Evolutionary conservation across 1,140 invertebrate genomes (phyloP).

Genomic region (Drosophila jambulina): DNA sequence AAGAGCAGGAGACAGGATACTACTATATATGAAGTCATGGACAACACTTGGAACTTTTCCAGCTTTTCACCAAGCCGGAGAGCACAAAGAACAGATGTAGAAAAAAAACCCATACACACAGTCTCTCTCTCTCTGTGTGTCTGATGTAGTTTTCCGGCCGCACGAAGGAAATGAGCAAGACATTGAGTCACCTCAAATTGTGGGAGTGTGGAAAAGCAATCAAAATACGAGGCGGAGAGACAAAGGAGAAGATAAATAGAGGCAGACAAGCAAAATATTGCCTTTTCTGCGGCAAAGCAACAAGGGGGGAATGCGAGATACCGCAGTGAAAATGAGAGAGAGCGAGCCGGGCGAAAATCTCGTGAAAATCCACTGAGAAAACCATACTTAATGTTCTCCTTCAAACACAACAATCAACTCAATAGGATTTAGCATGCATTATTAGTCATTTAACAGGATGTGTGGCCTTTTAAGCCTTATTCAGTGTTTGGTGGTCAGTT

Average conservation of each 20-base stretch:
- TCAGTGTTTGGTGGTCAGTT: not conserved
- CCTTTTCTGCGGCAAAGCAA: constrained; percentile 61
- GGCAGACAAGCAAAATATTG: constrained; percentile 82
- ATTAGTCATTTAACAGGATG: constrained; percentile 7
- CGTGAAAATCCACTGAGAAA: not conserved
- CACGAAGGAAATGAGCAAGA: constrained; percentile 79
- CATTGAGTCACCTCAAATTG: constrained; percentile 75
- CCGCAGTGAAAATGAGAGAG: constrained; percentile 19
- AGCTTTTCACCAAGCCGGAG: constrained; percentile 6
- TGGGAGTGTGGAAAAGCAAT: constrained; percentile 72
- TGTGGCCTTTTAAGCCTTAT: not conserved
- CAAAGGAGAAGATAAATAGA: constrained; percentile 79
- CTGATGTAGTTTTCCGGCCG: constrained; percentile 59
- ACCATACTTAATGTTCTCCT: constrained; percentile 1
- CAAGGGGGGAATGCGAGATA: constrained; percentile 8
- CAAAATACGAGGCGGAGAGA: constrained; percentile 67
- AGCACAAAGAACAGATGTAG: constrained; percentile 35
- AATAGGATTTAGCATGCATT: constrained; percentile 14
- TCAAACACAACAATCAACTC: constrained; percentile 5
- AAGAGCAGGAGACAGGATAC: constrained; percentile 6
- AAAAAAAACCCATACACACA: constrained; percentile 18
- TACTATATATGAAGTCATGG: constrained; percentile 34
- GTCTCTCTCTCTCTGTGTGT: not conserved
- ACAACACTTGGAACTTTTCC: constrained; percentile 47
- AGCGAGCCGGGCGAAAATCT: constrained; percentile 8